Evolutionary conservation across 2,113 vertebrate species (phyloP), one percentile per base, ranked within the genome.

Genomic region (Guaruba guarouba): DNA sequence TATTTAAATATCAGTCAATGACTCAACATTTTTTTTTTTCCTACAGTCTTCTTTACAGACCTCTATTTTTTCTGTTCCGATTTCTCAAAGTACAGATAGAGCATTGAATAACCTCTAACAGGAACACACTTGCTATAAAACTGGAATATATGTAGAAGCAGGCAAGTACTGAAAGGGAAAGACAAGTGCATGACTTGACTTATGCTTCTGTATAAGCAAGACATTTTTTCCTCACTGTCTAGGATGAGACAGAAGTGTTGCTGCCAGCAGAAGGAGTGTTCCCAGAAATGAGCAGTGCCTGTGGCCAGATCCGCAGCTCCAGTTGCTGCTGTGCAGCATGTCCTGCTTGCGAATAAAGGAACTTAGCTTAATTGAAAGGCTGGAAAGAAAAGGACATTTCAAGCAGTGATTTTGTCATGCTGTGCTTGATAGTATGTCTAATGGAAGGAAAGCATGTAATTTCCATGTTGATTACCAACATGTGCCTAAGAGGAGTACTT

Each of bases 21-120:
- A 8, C 11, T 68, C n/a, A 35, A 25, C 7, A 9, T 19, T 46
- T 51, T 8, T 7, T 18, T 11, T 0, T 62, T n/a, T 33, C 31
- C 3, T 2, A 27, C 14, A 48, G 4, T 51, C 0, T 0, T 54
- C 25, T 80, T 51, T 62, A 57, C 3, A 48, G 24, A 23, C 3
- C 7, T 71, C 18, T 27, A 63, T 5, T 51, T 18, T 33, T 66
- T 46, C 19, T 7, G 7, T 54, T 24, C 17, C 51, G 8, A 25
- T 82, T 90, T 79, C 75, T 77, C 9, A 3, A 74, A 62, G 33
- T 49, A 31, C 17, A 29, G 37, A 14, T 3, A 7, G 5, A n/a
- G 4, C 17, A 29, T 10, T 29, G 13, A 35, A 20, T 61, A 73
- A 51, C 4, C 10, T 79, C 17, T 62, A 41, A 41, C 25, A 68